Percentiles rank a stretch among this genome's conserved stretches.
Conservation (phyloP, 2,113 vertebrate genomes). For the Numenius arquata region DNA sequence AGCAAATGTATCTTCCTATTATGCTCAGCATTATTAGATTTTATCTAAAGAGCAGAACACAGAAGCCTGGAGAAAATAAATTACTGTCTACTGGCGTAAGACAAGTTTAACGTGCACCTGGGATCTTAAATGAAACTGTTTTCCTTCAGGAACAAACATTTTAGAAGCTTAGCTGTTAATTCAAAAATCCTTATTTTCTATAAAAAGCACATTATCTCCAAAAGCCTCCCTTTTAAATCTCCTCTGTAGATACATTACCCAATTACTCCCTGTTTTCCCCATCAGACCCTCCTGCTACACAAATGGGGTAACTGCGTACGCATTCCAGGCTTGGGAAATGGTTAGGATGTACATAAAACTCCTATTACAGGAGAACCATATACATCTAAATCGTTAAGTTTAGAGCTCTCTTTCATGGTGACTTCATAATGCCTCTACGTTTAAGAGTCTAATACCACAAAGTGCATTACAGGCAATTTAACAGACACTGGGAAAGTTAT, state of each 20-base stretch:
- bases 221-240: background rate
- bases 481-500: background rate
- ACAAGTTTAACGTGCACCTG: slow-evolving; percentile 3
- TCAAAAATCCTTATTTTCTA: background rate
- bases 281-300: background rate
- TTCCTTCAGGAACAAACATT: background rate
- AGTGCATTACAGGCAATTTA: background rate
- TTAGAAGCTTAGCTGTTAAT: background rate
- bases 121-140: slow-evolving; percentile 30
- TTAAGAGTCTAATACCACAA: background rate
- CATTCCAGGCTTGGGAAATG: background rate
- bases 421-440: background rate
- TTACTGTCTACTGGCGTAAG: background rate
- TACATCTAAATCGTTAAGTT: background rate
- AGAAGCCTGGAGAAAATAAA: slow-evolving; percentile 15
- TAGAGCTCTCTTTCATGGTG: background rate
- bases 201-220: background rate
- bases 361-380: background rate
- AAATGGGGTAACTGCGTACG: background rate
- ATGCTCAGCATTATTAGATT: background rate
- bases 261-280: background rate
- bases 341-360: background rate
- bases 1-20: background rate
- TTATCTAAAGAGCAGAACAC: background rate
- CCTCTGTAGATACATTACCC: background rate